Evolutionary conservation across 2,113 vertebrate species (phyloP).

Genomic region (Tricholaema leucomelas): DNA sequence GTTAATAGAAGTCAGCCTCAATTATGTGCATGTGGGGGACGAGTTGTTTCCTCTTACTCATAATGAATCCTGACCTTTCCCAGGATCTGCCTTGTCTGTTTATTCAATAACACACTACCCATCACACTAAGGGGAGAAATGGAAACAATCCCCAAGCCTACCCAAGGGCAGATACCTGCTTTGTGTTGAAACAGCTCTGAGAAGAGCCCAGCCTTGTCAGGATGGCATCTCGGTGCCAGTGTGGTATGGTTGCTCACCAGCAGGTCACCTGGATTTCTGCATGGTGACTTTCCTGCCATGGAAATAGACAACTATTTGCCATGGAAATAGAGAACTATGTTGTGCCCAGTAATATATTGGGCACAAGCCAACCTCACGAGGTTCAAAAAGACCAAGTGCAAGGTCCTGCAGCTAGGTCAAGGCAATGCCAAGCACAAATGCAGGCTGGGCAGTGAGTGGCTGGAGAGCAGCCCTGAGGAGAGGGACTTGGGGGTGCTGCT

Average conservation of each 20-base stretch:
- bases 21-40: slow-evolving; percentile 11
- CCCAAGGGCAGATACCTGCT: not conserved
- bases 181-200: not conserved
- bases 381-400: too few relatives aligned
- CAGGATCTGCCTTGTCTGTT: slow-evolving; percentile 52
- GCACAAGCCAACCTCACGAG: too few relatives aligned
- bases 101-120: slow-evolving; percentile 17
- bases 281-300: not conserved
- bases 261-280: not conserved
- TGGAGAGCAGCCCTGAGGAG: too few relatives aligned
- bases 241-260: rapidly evolving
- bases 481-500: too few relatives aligned
- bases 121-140: not conserved
- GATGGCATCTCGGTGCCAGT: not conserved
- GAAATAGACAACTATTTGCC: not conserved
- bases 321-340: too few relatives aligned
- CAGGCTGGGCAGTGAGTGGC: too few relatives aligned
- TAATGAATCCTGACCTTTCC: slow-evolving; percentile 58
- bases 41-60: slow-evolving; percentile 41
- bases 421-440: too few relatives aligned
- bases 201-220: not conserved
- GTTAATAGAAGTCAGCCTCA: slow-evolving; percentile 44
- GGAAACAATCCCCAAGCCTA: not conserved
- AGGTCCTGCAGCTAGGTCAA: too few relatives aligned
- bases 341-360: too few relatives aligned